Evolutionary conservation across 2,888 invertebrate genomes (phyloP), one percentile per base, ranked within the genome.

Genomic region (Antitype chi): DNA sequence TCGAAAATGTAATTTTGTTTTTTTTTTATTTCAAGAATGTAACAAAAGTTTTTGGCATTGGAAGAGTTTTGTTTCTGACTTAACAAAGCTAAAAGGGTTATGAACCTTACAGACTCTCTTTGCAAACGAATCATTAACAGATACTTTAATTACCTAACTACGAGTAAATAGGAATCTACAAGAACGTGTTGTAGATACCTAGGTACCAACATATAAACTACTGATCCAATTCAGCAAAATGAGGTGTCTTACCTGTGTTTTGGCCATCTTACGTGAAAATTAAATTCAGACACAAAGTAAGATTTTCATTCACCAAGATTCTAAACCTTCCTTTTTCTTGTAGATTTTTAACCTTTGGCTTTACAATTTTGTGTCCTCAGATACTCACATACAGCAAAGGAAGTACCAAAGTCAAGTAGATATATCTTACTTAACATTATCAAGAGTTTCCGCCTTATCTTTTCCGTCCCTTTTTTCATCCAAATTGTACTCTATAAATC

Each of bases 401-500:
- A 75, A 63, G 9, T 25, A 15, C 28, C 23, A 13, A 60, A 55
- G 32, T 23, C 15, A 57, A 55, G 63, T 64, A 68, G 59, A 32
- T 32, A 59, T 28, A 60, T 53, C 38, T 81, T 81, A 25, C 59
- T 69, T 78, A 55, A 64, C 25, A 78, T 78, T 78, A 78, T 64
- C 64, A 72, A 78, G 84, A 69, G 64, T 66, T 68, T 71, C 75
- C 68, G 68, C 68, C 7, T 79, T 69, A 71, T 57, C 75, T 64
- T 20, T 69, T 13, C 64, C 23, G 23, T 55, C 38, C 57, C 64
- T 52, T 74, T 82, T 74, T 68, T 59, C 52, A 64, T 62, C 38
- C 57, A 64, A 74, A 80, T 75, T 52, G 55, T 60, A 53, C 59
- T 70, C 53, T 67, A 78, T 74, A 78, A 82, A 76, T 69, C 75